Evolutionary conservation across 2,888 invertebrate genomes (phyloP).

Genomic region (Brachypterus glaber): DNA sequence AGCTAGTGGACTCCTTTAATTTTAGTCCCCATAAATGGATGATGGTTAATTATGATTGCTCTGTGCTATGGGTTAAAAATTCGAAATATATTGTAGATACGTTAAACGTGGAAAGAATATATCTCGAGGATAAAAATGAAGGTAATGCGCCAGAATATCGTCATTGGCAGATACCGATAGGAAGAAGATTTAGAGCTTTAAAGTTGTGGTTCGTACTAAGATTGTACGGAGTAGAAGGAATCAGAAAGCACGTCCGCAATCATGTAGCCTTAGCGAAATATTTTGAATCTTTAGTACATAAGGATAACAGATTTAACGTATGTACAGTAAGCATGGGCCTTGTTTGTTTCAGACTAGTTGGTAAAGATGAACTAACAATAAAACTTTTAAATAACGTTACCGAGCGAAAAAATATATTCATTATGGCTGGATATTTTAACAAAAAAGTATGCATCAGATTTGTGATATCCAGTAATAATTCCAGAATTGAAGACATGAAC

Average conservation of each 20-base stretch:
- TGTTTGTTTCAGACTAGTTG: constrained; percentile 83
- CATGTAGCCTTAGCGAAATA: constrained; percentile 67
- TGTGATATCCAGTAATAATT: constrained; percentile 67
- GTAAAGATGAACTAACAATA: constrained; percentile 60
- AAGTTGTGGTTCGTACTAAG: constrained; percentile 90
- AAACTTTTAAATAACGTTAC: constrained; percentile 62
- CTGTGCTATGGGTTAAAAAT: constrained; percentile 85
- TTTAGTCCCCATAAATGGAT: constrained; percentile 96
- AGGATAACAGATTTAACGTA: constrained; percentile 72
- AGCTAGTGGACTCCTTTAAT: constrained; percentile 82
- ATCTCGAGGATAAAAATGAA: constrained; percentile 67
- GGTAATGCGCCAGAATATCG: constrained; percentile 55
- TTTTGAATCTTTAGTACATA: constrained; percentile 64
- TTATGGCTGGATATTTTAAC: constrained; percentile 66
- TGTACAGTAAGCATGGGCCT: constrained; percentile 48
- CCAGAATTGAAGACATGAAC: constrained; percentile 60
- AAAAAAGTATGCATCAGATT: constrained; percentile 67
- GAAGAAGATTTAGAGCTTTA: constrained; percentile 78
- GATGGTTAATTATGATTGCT: constrained; percentile 92
- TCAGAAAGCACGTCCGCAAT: constrained; percentile 67
- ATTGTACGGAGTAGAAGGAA: constrained; percentile 69
- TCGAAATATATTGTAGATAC: constrained; percentile 73
- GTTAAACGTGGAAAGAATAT: constrained; percentile 88
- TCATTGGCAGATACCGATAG: constrained; percentile 85
- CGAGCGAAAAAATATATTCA: constrained; percentile 67